Evolutionary conservation across 1,140 invertebrate genomes (phyloP), one percentile per base, ranked within the genome.

Genomic region (Calosoma granatense): DNA sequence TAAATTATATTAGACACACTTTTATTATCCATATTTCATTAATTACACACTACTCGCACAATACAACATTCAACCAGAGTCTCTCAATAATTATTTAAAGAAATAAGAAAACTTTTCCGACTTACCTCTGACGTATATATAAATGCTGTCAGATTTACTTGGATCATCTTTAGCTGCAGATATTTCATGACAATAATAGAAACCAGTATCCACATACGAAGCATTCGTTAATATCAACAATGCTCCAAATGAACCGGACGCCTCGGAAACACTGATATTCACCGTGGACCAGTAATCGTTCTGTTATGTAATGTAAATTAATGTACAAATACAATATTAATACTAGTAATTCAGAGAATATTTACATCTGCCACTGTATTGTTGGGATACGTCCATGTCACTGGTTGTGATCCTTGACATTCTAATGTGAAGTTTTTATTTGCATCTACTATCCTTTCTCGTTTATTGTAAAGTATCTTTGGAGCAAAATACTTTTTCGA

Each of bases 81-180:
- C n/a, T n/a, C n/a, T n/a, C n/a, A n/a, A 23, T 51, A 54, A 56
- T 41, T 30, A 22, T n/a, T n/a, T 57, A 51, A 57, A 60, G 60
- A 47, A 53, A 56, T 51, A 57, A 55, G 20, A 20, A 54, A 52
- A 20, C 51, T 30, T 52, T 47, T 54, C 36, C 59, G n/a, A 62
- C 74, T 76, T 76, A 84, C 84, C 84, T 66, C 78, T 74, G 0
- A 87, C 81, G 63, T 79, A 87, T 56, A 87, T 69, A 60, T 86
- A 87, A 47, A 81, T 74, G 60, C 78, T 76, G 57, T 73, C 69
- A 3, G 72, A 75, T 43, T 73, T 64, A 22, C 61, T 62, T 1
- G 69, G 67, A 66, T 76, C 75, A 20, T 74, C 72, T 26, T 69
- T 61, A 21, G 75, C 60, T 17, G 74, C 65, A 9, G 67, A 63